phyloP scores from a whole-genome alignment of 37 sponge, comb jelly and placozoan species.

The Cliona cf. orientalis region DNA sequence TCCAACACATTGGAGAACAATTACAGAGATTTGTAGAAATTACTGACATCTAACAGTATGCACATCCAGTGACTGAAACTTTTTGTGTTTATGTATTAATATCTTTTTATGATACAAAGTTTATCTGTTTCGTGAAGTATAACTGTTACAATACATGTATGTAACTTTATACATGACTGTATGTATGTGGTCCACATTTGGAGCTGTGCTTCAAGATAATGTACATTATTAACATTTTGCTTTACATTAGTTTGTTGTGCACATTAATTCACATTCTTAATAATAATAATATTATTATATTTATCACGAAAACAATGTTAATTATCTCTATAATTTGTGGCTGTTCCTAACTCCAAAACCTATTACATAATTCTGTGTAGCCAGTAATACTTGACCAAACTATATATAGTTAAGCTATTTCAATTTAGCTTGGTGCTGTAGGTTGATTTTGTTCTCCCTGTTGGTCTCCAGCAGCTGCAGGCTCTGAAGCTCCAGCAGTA shows the following conservation, averaged over 20 bases:
- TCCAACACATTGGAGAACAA: slow-evolving; percentile 78
- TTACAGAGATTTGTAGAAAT: slow-evolving; percentile 69
- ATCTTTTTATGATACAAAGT: no score
- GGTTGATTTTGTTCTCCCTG: no score
- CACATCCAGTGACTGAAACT: no score
- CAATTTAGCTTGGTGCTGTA: no score
- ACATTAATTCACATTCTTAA: background rate
- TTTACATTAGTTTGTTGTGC: background rate
- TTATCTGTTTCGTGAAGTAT: no score
- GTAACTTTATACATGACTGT: no score
- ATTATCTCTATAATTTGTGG: background rate
- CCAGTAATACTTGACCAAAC: background rate
- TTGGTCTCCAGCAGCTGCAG: background rate
- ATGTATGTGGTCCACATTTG: no score
- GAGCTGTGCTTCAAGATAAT: no score
- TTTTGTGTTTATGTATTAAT: no score
- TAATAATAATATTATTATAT: background rate
- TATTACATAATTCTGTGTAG: background rate
- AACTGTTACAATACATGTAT: no score
- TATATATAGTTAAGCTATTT: no score
- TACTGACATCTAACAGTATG: slow-evolving; percentile 26
- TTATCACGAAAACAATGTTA: background rate
- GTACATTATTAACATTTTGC: background rate
- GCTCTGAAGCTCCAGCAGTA: background rate
- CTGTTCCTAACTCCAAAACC: background rate